Conservation (phyloP, 2,113 vertebrate species). For the Phrynocephalus versicolor region DNA sequence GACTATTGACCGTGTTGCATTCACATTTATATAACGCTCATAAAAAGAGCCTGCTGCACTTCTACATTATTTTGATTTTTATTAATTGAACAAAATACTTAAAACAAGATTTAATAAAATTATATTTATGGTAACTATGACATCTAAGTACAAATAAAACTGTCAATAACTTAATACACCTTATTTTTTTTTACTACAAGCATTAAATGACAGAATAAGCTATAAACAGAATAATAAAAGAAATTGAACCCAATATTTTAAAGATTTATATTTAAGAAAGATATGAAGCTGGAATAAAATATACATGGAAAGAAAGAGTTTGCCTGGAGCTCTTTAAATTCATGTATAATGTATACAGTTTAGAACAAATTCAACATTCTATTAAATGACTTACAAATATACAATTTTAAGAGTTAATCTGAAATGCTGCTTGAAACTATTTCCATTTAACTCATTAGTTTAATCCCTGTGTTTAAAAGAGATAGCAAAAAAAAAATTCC, state of each 20-base stretch:
- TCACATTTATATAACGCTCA: not conserved
- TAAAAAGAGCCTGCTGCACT: not conserved
- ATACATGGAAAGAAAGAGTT: conserved; percentile 57
- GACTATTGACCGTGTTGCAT: not conserved
- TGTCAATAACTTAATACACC: conserved; percentile 73
- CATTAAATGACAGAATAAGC: conserved; percentile 60
- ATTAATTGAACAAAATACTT: conserved; percentile 52
- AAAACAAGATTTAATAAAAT: conserved; percentile 30
- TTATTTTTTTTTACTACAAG: conserved; percentile 57
- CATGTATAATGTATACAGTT: conserved; percentile 42
- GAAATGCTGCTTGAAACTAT: conserved; percentile 57
- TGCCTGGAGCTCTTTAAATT: conserved; percentile 44
- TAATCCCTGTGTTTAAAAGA: conserved; percentile 5
- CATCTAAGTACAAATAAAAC: conserved; percentile 53
- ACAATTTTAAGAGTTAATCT: conserved; percentile 62
- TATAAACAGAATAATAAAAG: conserved; percentile 62
- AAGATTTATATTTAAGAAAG: conserved; percentile 52
- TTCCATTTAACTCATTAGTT: conserved; percentile 48
- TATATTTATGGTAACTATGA: conserved; percentile 44
- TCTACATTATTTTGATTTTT: conserved; percentile 39
- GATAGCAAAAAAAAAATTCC: not conserved
- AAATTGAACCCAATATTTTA: conserved; percentile 60
- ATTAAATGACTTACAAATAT: conserved; percentile 57
- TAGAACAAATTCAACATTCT: conserved; percentile 60
- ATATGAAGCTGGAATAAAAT: conserved; percentile 56